phyloP scores from a whole-genome alignment of 2,797 vertebrate species.

The Tapirus indicus region DNA sequence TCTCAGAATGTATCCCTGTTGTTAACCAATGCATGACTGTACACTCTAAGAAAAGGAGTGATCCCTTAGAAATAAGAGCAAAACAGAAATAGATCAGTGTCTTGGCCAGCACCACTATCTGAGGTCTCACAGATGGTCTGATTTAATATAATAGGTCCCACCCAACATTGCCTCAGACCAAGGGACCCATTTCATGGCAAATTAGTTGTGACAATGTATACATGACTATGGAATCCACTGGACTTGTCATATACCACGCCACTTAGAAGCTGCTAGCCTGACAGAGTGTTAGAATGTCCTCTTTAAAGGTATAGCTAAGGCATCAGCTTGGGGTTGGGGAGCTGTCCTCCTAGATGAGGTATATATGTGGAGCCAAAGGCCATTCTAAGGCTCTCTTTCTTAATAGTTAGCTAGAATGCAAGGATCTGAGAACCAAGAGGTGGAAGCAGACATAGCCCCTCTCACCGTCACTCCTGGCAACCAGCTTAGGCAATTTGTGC shows the following conservation, averaged over 20 bases:
- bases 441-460: background rate
- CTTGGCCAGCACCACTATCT: background rate
- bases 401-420: background rate
- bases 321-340: background rate
- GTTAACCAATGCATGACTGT: no score
- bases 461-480: background rate
- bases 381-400: no score
- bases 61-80: background rate
- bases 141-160: background rate
- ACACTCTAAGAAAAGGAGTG: background rate
- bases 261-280: background rate
- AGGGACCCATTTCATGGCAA: background rate
- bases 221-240: background rate
- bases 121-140: background rate
- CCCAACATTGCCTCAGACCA: background rate
- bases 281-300: background rate
- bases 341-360: background rate
- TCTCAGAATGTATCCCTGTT: no score
- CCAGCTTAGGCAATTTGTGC: background rate
- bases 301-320: background rate
- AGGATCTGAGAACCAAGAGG: background rate
- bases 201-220: background rate
- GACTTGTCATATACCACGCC: background rate
- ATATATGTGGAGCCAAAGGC: background rate
- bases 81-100: background rate